Percentiles rank a stretch among this genome's conserved stretches.
These are phyloP conservation scores for Cheilosia soror DNA, from an alignment of 2,888 invertebrate genomes.

Conservation along the genomic window DNA sequence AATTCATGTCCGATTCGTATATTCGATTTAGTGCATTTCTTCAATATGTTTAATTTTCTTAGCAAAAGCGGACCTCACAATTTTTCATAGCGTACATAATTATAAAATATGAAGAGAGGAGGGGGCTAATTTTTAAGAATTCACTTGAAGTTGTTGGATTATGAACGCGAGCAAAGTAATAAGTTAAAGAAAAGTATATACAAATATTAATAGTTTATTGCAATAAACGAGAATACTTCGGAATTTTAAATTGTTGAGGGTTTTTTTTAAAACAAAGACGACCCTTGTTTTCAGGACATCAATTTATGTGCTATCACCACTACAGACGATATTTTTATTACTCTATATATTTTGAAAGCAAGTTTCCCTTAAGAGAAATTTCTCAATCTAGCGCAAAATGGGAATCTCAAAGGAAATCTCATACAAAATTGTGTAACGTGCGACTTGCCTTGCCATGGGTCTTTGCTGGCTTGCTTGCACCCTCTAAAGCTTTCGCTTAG, in stretches of 20 bases:
- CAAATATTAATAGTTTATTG: constrained; percentile 59
- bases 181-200: constrained; percentile 32
- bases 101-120: constrained; percentile 34
- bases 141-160: constrained; percentile 47
- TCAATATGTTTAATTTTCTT: constrained; percentile 25
- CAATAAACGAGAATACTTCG: constrained; percentile 58
- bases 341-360: too few species aligned
- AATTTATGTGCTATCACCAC: too few species aligned
- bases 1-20: constrained; percentile 27
- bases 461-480: too few species aligned
- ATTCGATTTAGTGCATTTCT: constrained; percentile 35
- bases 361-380: too few species aligned
- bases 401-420: too few species aligned
- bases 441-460: too few species aligned
- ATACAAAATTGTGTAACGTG: too few species aligned
- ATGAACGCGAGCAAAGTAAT: constrained; percentile 43
- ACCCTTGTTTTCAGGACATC: too few species aligned
- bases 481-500: too few species aligned
- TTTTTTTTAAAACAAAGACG: not conserved
- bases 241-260: not conserved
- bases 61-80: constrained; percentile 38
- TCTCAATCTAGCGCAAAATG: too few species aligned
- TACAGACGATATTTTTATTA: too few species aligned
- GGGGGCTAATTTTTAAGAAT: constrained; percentile 34
- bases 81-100: constrained; percentile 37